Evolutionary conservation across 2,797 vertebrate genomes (phyloP), one percentile per base, ranked within the genome.

Genomic region (Huso huso): DNA sequence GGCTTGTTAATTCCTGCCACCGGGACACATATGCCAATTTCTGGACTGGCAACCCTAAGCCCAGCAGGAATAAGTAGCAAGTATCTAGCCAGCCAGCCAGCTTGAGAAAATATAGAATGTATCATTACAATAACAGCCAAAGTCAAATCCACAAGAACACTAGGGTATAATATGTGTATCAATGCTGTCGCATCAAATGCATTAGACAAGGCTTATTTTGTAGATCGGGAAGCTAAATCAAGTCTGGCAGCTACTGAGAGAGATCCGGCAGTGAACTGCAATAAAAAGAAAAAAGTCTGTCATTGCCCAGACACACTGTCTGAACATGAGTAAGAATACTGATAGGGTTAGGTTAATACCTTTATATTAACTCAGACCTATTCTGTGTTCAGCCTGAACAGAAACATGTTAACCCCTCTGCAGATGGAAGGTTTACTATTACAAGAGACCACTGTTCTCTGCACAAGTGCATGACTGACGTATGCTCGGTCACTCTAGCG

Each of bases 201-300:
- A 68, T 68, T 68, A 12, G 67, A 68, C 67, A 68, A 53, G 62
- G 67, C 51, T 50, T 62, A 59, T 51, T 57, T 52, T 18, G 51
- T 13, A 58, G 48, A 64, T 63, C 8, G 49, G n/a, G 57, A 64
- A 18, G 12, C 10, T 60, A 49, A 61, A 65, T 50, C 59, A 7
- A 62, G 69, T 2, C n/a, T 5, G 7, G 37, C 62, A n/a, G 3
- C 23, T 9, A 23, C 48, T 7, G 13, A 50, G 12, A 23, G 68
- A 13, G 65, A 12, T 11, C 68, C 53, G 2, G 48, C 49, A 57
- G 69, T 4, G 53, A 62, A 37, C 6, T 61, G 51, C 52, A 49
- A 61, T 55, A 62, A 68, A 68, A 18, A 13, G 8, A 18, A 37
- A 18, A 37, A 37, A 63, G 61, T 61, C 61, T 49, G 61, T 2